phyloP scores from a whole-genome alignment of 2,888 invertebrate species.

The Craniophora ligustri region DNA sequence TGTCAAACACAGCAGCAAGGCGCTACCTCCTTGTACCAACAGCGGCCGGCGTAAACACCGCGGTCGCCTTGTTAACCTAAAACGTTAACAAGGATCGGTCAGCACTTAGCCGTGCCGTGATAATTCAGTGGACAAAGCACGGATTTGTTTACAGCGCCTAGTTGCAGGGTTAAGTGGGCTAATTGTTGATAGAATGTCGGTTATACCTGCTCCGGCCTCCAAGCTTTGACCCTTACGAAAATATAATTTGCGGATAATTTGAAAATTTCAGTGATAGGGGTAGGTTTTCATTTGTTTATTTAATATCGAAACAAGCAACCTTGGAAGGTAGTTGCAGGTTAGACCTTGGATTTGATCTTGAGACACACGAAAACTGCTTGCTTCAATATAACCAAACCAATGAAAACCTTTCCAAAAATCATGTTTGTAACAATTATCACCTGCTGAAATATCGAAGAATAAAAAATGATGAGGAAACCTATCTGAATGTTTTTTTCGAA shows the following conservation, averaged over 20 bases:
- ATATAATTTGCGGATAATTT: neutral
- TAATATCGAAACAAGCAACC: no score
- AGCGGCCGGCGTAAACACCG: constrained; percentile 68
- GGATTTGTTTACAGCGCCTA: constrained; percentile 82
- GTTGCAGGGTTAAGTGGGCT: constrained; percentile 83
- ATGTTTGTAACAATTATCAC: no score
- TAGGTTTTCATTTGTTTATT: no score
- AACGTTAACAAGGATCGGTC: constrained; percentile 85
- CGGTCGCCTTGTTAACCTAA: constrained; percentile 84
- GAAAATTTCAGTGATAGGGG: no score
- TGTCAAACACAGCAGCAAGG: constrained; percentile 56
- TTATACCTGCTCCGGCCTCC: constrained; percentile 39
- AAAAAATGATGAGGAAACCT: no score
- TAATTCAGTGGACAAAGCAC: constrained; percentile 84
- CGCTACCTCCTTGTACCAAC: constrained; percentile 77
- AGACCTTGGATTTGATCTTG: no score
- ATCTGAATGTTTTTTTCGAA: no score
- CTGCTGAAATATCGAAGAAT: no score
- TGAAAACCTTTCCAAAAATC: no score
- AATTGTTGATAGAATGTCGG: constrained; percentile 83
- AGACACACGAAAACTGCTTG: no score
- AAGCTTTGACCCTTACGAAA: constrained; percentile 7
- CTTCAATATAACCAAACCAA: no score
- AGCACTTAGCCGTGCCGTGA: constrained; percentile 80
- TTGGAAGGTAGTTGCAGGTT: no score